Evolutionary conservation across 2,888 invertebrate genomes (phyloP), one percentile per base, ranked within the genome.

Genomic region (Lapara coniferarum): DNA sequence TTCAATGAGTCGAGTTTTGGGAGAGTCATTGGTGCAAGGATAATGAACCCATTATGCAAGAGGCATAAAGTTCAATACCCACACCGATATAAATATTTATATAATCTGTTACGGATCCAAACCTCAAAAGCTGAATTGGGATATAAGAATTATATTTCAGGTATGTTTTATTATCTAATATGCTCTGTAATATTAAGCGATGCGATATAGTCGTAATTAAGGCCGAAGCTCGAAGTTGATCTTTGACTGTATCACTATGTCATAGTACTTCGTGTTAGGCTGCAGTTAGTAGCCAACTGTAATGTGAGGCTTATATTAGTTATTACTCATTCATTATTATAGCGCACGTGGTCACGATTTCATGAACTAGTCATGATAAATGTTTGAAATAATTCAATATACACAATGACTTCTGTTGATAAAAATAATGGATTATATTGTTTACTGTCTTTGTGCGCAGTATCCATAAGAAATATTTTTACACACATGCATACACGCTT

Each of bases 301-400:
- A 56, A 16, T 14, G 8, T 46, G 8, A 10, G 44, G 55, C 30
- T 37, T 53, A 67, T 16, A 56, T 56, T 56, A 56, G 14, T 14
- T 14, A 44, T 55, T 55, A 13, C 19, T 56, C 46, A 44, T 10
- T 46, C n/a, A n/a, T 19, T 13, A 44, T 25, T 25, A 16, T 12
- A 13, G 16, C 55, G 12, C 37, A 53, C 66, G 66, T 53, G 53
- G 53, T 37, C 52, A 66, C 53, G 52, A 30, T 53, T 44, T 66
- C n/a, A 53, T 16, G 44, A 44, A 51, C 53, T 51, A 53, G 25
- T 66, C 66, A 49, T 12, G 16, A 14, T 63, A 46, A 63, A 12
- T 63, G 46, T 10, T 63, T 49, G 63, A 19, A 46, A 46, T 63
- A 19, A 49, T 63, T 59, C 59, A 44, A 44, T 59, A 53, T 8